Base-by-base conservation (phyloP, 2,797 vertebrate genomes). In the Mormyrus proboscirostris region DNA sequence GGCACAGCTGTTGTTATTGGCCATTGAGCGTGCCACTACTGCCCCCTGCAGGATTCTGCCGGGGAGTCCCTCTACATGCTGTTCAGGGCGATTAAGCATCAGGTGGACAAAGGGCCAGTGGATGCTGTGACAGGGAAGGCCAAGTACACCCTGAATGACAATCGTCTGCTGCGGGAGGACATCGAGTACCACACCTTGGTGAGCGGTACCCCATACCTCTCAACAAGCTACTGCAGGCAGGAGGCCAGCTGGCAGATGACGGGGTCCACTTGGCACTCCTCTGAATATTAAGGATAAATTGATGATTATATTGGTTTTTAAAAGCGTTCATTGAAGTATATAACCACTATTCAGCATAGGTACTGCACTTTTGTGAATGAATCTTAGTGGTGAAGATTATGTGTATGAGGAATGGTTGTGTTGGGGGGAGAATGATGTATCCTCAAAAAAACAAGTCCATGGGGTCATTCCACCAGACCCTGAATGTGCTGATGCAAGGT, bases 41-140 rank as follows among this genome's bases (percentile, higher is more conserved):
- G 47, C 9, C 83, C 14, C 22, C 62, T 76, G 73, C n/a, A 99
- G 98, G 98, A 99, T 90, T 97, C 97, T 0, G 98, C 97, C 0
- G 98, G 98, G 10, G 98, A 99, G 92, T 97, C 98, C 0, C 97
- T 99, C 90, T 99, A 99, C 94, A 99, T 98, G 98, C 95, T 99
- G 73, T 99, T 99, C 91, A 95, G 98, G 91, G 98, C 98, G 29
- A 99, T 99, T 92, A 99, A 99, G 92, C 98, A 99, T 93, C 98
- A 99, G 91, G 98, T 99, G 92, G 98, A 99, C 93, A 99, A 99
- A 93, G 98, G 98, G 5, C 98, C 98, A 0, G 98, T 99, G 55
- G 98, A 99, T 89, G 97, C 97, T 4, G 98, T 99, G 92, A 97
- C 98, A 0, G 98, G 98, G 83, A 99, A 99, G 95, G 98, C 98